Base-by-base conservation (phyloP, 2,888 invertebrate genomes). In the Conistra vaccinii region DNA sequence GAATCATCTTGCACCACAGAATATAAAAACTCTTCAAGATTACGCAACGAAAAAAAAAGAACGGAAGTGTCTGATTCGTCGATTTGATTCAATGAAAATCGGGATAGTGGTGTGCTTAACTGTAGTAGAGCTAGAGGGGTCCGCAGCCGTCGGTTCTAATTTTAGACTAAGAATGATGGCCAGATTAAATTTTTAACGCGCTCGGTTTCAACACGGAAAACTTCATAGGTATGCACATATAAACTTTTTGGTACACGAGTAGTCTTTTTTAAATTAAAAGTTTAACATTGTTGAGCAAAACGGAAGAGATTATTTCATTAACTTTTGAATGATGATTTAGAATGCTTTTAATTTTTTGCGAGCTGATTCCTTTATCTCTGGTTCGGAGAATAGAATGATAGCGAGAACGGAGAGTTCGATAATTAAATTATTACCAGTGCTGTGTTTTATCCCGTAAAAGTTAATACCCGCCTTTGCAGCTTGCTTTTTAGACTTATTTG, bases 161-260 rank as follows among this genome's bases (percentile, higher is more conserved):
- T 86, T 86, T 87, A 87, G 67, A 76, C 69, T 62, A 7, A 76
- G 83, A 87, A 85, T 84, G 84, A 87, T 80, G 80, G 73, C 76
- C 77, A 68, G 87, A 86, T 86, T 72, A 84, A 85, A 86, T 78
- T 84, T 86, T 87, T 87, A 87, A 84, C 75, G 74, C 65, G 67
- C 69, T 78, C 78, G 68, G 81, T 72, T 76, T 77, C 61, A 79
- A 78, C 80, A 76, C 76, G 72, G 74, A 78, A 74, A 84, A 78
- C 80, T 83, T 84, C 68, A 75, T 78, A 83, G 73, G 76, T 81
- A 85, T 85, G 76, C 57, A 74, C 62, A 65, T 78, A 76, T 76
- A 79, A 78, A 76, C 73, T 85, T 86, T 84, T 69, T 73, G 69
- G 74, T 78, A 70, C 63, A 77, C 53, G 61, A 76, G 72, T 74